Evolutionary conservation across 2,113 vertebrate species (phyloP).

Genomic region (Upupa epops): DNA sequence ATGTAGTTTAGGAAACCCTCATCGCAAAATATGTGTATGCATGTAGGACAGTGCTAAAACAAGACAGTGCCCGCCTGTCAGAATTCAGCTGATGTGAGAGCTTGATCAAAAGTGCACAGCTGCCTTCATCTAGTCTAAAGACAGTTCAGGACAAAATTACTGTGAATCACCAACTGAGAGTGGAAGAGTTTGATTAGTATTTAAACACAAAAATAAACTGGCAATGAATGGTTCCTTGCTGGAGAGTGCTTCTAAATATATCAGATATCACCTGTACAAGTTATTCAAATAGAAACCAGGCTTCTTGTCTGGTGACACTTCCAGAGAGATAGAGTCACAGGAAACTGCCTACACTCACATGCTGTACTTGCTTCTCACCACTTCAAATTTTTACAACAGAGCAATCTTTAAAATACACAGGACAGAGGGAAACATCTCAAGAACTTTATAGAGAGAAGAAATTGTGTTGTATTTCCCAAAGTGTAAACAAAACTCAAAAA

Average conservation of each 20-base stretch:
- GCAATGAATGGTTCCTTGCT: neutral
- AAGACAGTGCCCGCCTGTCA: neutral
- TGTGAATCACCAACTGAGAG: conserved; percentile 28
- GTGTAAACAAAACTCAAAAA: neutral
- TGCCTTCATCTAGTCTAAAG: conserved; percentile 7
- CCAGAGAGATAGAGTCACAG: neutral
- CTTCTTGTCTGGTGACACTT: neutral
- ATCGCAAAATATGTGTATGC: conserved; percentile 32
- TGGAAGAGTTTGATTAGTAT: conserved; percentile 4
- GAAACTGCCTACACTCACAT: neutral
- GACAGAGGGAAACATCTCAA: neutral
- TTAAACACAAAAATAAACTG: neutral
- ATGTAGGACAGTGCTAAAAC: neutral
- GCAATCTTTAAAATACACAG: neutral
- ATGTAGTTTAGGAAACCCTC: conserved; percentile 16
- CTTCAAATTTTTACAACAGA: neutral
- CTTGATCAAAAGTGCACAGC: neutral
- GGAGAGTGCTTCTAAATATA: neutral
- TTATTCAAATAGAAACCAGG: neutral
- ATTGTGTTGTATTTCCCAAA: neutral
- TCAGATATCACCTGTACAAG: neutral
- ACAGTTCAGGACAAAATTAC: neutral
- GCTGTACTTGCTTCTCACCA: neutral
- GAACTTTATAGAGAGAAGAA: neutral
- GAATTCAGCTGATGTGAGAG: conserved; percentile 14